These are phyloP conservation scores for Geococcyx californianus DNA, from an alignment of 2,113 vertebrate species.

Conservation along the genomic window DNA sequence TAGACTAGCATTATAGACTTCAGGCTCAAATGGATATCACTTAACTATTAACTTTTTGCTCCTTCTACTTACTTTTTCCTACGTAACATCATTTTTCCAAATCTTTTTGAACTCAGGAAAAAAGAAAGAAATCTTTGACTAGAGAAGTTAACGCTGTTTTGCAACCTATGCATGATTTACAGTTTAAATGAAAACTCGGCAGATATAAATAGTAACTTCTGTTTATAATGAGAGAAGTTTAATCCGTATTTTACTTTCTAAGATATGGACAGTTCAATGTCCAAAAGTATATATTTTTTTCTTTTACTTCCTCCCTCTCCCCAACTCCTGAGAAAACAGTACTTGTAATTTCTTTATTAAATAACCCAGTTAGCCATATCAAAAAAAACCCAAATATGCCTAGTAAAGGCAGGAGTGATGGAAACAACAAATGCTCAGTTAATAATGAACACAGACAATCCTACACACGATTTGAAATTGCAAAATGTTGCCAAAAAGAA, in stretches of 20 bases:
- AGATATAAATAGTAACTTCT: not conserved
- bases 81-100: rapidly evolving
- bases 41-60: not conserved
- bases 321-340: rapidly evolving
- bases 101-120: not conserved
- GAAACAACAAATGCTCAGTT: not conserved
- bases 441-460: not conserved
- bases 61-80: not conserved
- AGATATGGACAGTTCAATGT: not conserved
- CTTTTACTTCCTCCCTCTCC: not conserved
- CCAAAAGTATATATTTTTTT: not conserved
- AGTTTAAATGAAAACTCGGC: not conserved
- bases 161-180: not conserved
- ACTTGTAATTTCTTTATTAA: not conserved
- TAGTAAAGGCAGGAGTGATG: not conserved
- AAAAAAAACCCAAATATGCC: not conserved
- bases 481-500: not conserved
- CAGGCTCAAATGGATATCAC: not conserved
- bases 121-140: not conserved
- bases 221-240: not conserved
- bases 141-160: not conserved
- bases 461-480: not conserved
- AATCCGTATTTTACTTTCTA: not conserved
- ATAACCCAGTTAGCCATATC: not conserved
- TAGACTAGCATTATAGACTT: not conserved